Base-by-base conservation (phyloP, 2,797 vertebrate genomes). In the Aldrovandia affinis region DNA sequence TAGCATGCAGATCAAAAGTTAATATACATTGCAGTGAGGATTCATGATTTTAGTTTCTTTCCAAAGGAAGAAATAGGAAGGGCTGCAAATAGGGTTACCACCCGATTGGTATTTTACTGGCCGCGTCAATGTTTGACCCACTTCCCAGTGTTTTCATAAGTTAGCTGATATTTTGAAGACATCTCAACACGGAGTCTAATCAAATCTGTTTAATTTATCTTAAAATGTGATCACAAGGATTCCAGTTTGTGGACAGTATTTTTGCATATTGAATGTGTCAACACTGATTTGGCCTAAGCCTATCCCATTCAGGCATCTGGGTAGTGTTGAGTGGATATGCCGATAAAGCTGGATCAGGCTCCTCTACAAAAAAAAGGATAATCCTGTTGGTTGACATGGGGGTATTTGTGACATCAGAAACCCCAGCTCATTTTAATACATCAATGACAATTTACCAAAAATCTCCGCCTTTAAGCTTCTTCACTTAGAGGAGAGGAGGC, bases 1-100 rank as follows among this genome's bases (percentile, higher is more conserved):
- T 55, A 25, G 73, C 3, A 44, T 75, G 84, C 84, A 81, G 87
- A 88, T 86, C 83, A 85, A 81, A 91, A 87, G 87, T 88, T 92
- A 88, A 84, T 88, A 87, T 83, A 85, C 82, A 86, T 80, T 85
- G 79, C 81, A 80, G 81, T 57, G 86, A 39, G 81, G 82, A 36
- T 86, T 81, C 89, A 91, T 92, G 92, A 93, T 89, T 91, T 92
- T 91, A 91, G 91, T 91, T 83, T 80, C 89, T 90, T 90, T 87
- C 88, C 88, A 84, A 87, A 89, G 91, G 90, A 88, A 89, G 90
- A 90, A 93, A 92, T 93, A 83, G 86, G 79, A 90, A 88, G 75
- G 83, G 85, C 85, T 87, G 88, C 84, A 86, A 91, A 92, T 89
- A 7, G 33, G 14, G 68, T 70, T 39, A 10, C 7, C 70, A 73